These are phyloP conservation scores for Trichomalopsis sarcophagae DNA, from an alignment of 1,140 invertebrate genomes.

Conservation along the genomic window DNA sequence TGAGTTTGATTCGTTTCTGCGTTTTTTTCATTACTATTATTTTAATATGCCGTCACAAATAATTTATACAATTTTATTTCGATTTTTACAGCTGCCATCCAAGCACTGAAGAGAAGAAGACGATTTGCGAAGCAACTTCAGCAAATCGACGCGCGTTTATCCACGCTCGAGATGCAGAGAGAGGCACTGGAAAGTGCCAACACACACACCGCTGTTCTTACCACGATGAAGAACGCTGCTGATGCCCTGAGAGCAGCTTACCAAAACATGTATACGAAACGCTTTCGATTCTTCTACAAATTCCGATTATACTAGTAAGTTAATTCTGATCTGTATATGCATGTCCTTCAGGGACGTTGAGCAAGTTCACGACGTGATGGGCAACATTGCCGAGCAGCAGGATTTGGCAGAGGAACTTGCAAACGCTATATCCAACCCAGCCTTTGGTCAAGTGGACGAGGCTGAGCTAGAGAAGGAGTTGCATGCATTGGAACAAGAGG, in stretches of 20 bases:
- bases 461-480: conserved; percentile 88
- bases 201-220: conserved; percentile 97
- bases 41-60: background rate
- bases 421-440: conserved; percentile 98
- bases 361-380: conserved; percentile 99
- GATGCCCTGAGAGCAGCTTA: conserved; percentile 97
- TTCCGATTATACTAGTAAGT: background rate
- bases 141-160: conserved; percentile 96
- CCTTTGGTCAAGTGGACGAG: conserved; percentile 94
- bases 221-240: conserved; percentile 96
- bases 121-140: conserved; percentile 97
- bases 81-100: conserved; percentile 87
- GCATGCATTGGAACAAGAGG: conserved; percentile 89
- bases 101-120: conserved; percentile 98
- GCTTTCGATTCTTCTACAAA: conserved; percentile 28
- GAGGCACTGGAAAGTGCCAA: conserved; percentile 98
- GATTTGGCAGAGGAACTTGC: conserved; percentile 99
- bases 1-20: no score
- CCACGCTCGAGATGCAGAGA: conserved; percentile 98
- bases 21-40: background rate
- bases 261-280: conserved; percentile 93
- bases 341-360: conserved; percentile 88
- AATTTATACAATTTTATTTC: background rate
- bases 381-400: conserved; percentile 99
- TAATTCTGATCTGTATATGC: conserved; percentile 17